Base-by-base conservation (phyloP, 2,797 vertebrate species). In the Ceryle rudis region DNA sequence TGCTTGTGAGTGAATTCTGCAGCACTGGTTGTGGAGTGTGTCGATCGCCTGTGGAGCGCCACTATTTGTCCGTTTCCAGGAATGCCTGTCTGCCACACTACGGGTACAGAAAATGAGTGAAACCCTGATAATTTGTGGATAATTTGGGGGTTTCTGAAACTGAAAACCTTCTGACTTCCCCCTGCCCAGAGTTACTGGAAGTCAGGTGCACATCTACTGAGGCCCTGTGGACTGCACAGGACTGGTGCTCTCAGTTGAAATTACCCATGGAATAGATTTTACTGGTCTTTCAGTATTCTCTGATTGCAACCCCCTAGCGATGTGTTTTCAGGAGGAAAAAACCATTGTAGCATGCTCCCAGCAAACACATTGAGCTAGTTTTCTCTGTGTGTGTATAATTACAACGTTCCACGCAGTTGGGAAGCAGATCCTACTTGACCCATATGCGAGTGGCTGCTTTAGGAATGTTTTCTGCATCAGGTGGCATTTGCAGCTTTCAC, bases 321-420 rank as follows among this genome's bases (percentile, higher is more conserved):
- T 49, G 20, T 26, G 6, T 52, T 80, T 51, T 65, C 23, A 37
- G 62, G 41, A 77, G 54, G 69, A 60, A 25, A 22, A 28, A 29
- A 19, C 19, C 44, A 5, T 57, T 2, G 0, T 18, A 47, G 37
- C 3, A 1, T 72, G 52, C 33, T 66, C 41, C 65, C 49, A 83
- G 22, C 12, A 44, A 65, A 28, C 20, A 2, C 0, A 0, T 65
- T 29, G 5, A 47, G 42, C 19, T 46, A 11, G 18, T 54, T 54
- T 20, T 18, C 23, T 17, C 8, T n/a, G 23, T 37, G 41, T 0
- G 0, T 19, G 33, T 12, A 3, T 18, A 35, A 22, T 33, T 71
- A 6, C 70, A 72, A 42, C 31, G 35, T 58, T 62, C 23, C n/a
- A 13, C 47, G 29, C 0, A 0, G 20, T 23, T 61, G 19, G 61